Evolutionary conservation across 1,140 invertebrate genomes (phyloP).

Genomic region (Drosophila subpulchrella): DNA sequence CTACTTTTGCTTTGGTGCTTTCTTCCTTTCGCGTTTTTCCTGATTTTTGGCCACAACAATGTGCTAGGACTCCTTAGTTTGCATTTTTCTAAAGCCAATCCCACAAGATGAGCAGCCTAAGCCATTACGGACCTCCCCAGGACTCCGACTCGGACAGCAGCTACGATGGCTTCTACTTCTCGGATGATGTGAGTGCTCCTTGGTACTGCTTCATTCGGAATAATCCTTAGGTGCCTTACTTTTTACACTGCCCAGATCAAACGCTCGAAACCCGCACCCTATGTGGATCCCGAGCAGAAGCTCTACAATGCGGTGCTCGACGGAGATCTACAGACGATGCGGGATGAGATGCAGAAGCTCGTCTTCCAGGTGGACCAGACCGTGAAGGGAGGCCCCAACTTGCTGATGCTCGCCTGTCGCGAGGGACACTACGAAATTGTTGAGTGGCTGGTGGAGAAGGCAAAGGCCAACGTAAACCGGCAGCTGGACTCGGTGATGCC

Average conservation of each 20-base stretch:
- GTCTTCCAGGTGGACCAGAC: conserved; percentile 34
- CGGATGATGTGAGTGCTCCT: conserved; percentile 38
- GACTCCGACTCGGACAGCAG: conserved; percentile 69
- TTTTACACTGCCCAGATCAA: conserved; percentile 16
- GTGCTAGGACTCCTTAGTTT: conserved; percentile 10
- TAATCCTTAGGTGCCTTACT: background rate
- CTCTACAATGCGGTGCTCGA: conserved; percentile 41
- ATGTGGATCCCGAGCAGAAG: conserved; percentile 39
- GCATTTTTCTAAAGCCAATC: background rate
- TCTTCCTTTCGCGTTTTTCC: conserved; percentile 13
- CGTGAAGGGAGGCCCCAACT: conserved; percentile 37
- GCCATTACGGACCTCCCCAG: conserved; percentile 53
- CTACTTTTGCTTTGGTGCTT: conserved; percentile 1
- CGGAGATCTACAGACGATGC: conserved; percentile 37
- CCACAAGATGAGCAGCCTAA: conserved; percentile 25
- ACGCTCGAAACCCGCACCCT: conserved; percentile 11
- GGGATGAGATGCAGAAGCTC: conserved; percentile 57
- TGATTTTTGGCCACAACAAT: conserved; percentile 19
- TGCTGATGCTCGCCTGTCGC: conserved; percentile 61
- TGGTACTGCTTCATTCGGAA: too few species aligned
- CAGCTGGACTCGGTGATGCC: conserved; percentile 68
- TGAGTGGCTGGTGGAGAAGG: conserved; percentile 51
- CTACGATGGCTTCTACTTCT: conserved; percentile 79
- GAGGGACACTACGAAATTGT: conserved; percentile 63
- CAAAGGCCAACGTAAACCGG: conserved; percentile 60